Conservation (phyloP, 1,140 invertebrate species). For the Apolygus lucorum region DNA sequence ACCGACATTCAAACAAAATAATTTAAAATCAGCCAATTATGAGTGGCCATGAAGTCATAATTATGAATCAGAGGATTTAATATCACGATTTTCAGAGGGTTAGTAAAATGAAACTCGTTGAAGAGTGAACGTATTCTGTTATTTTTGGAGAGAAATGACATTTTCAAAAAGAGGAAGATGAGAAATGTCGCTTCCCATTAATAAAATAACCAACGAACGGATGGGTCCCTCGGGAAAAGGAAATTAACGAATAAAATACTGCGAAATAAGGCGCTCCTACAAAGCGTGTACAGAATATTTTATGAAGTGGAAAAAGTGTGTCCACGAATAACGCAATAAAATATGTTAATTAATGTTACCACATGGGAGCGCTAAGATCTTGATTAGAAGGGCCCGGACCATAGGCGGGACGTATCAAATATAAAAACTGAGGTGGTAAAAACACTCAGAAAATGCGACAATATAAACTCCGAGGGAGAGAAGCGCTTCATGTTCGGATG, state of each 20-base stretch:
- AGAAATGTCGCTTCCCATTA: neutral
- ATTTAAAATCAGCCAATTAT: too few species aligned
- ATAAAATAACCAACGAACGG: neutral
- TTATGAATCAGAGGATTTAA: too few species aligned
- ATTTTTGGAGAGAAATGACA: too few species aligned
- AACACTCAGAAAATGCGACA: slow-evolving; percentile 4
- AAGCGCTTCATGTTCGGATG: too few species aligned
- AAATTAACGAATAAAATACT: slow-evolving; percentile 16
- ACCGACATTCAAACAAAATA: too few species aligned
- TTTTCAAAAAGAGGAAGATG: too few species aligned
- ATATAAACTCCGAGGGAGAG: neutral
- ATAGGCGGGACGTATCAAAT: neutral
- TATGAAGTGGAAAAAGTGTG: slow-evolving; percentile 4
- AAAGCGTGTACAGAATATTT: slow-evolving; percentile 5
- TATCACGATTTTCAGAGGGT: too few species aligned
- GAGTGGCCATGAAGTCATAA: too few species aligned
- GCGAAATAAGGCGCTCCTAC: slow-evolving; percentile 6
- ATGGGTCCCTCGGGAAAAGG: neutral
- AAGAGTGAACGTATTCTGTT: too few species aligned
- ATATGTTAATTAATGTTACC: slow-evolving; percentile 15
- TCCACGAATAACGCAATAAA: slow-evolving; percentile 1
- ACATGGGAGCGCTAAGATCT: slow-evolving; percentile 14
- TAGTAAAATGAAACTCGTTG: too few species aligned
- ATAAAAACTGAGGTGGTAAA: slow-evolving; percentile 11
- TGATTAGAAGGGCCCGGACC: neutral